Evolutionary conservation across 2,888 invertebrate genomes (phyloP).

Genomic region (Papilio gigon): DNA sequence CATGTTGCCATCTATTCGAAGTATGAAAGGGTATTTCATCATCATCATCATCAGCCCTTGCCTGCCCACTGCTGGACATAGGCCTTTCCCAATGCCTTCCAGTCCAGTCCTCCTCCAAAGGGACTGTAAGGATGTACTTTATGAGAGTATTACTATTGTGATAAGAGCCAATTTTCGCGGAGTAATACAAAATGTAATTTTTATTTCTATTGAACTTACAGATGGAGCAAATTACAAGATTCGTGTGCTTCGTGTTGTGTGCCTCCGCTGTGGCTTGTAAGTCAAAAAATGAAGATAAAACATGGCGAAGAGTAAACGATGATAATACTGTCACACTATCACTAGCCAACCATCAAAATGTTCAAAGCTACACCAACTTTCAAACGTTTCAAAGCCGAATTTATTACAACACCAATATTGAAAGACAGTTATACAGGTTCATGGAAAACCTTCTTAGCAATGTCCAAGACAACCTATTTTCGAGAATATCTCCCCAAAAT

Average conservation of each 20-base stretch:
- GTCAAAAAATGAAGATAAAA: background rate
- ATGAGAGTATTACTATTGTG: too few relatives aligned
- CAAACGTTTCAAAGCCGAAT: background rate
- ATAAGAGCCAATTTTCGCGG: background rate
- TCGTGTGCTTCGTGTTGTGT: background rate
- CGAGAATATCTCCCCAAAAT: background rate
- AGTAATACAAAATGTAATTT: background rate
- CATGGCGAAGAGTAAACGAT: background rate
- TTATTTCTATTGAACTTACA: background rate
- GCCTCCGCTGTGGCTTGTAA: background rate
- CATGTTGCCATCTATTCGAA: background rate
- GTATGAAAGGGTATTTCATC: background rate
- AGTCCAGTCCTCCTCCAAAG: too few relatives aligned
- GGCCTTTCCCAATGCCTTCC: too few relatives aligned
- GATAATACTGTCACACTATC: background rate
- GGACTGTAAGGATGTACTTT: too few relatives aligned
- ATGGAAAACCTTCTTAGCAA: background rate
- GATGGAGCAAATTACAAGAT: background rate
- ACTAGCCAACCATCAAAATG: background rate
- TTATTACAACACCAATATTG: background rate
- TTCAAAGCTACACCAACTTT: background rate
- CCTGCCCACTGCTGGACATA: background rate
- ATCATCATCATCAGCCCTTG: too few relatives aligned
- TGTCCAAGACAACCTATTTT: background rate
- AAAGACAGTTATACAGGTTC: background rate